Evolutionary conservation across 2,113 vertebrate species (phyloP).

Genomic region (Anoplopoma fimbria): DNA sequence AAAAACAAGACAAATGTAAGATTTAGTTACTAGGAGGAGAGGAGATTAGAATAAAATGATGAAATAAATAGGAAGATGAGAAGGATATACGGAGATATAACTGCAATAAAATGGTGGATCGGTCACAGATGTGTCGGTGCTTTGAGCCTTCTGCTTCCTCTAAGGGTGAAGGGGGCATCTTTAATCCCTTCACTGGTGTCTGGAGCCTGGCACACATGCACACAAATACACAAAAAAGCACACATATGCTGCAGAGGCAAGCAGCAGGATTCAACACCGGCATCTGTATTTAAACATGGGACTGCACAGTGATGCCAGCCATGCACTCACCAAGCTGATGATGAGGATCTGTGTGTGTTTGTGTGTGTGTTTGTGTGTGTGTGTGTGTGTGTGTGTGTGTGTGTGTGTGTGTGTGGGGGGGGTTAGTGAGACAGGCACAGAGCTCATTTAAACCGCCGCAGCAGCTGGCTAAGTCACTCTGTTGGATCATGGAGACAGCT

Average conservation of each 20-base stretch:
- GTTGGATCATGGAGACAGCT: not conserved
- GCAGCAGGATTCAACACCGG: constrained; percentile 16
- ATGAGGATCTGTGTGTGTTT: not conserved
- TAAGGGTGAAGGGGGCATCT: constrained; percentile 44
- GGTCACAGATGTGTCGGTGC: constrained; percentile 40
- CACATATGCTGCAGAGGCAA: constrained; percentile 22
- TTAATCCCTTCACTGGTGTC: constrained; percentile 28
- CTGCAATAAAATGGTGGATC: constrained; percentile 30
- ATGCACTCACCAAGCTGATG: constrained; percentile 27
- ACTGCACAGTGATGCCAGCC: constrained; percentile 38
- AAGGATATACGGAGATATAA: not conserved
- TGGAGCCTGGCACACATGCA: constrained; percentile 24
- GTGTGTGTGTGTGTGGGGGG: not conserved
- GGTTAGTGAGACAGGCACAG: constrained; percentile 7
- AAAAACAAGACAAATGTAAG: constrained; percentile 22
- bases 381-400: not conserved
- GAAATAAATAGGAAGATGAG: constrained; percentile 35
- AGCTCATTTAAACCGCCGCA: constrained; percentile 28
- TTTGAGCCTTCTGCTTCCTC: constrained; percentile 22
- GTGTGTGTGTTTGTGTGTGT: not conserved
- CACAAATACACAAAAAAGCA: not conserved
- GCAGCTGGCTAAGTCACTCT: constrained; percentile 42
- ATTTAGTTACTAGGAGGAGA: constrained; percentile 6
- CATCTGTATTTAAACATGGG: constrained; percentile 57
- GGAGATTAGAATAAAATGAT: constrained; percentile 35